Percentiles rank a stretch among this genome's conserved stretches.
Conservation (phyloP, 2,888 invertebrate species). For the Elmis aenea region DNA sequence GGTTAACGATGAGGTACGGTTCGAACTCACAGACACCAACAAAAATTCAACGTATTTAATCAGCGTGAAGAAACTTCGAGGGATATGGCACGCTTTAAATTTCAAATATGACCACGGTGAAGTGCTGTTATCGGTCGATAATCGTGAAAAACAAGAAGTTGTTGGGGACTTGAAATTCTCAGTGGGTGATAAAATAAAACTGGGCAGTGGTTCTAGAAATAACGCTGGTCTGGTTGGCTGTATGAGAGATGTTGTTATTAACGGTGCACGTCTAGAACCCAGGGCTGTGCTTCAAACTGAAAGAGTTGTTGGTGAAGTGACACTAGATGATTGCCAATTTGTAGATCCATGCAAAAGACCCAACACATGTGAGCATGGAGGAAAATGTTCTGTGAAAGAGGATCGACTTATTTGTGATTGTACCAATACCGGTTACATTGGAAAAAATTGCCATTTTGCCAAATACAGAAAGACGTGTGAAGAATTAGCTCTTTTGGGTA, state of each 20-base stretch:
- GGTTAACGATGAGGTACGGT: constrained; percentile 79
- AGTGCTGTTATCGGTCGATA: constrained; percentile 70
- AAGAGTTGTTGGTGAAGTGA: constrained; percentile 81
- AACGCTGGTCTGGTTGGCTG: constrained; percentile 84
- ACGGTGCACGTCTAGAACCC: constrained; percentile 75
- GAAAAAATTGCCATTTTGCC: constrained; percentile 92
- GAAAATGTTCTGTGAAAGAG: constrained; percentile 84
- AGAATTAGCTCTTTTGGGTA: constrained; percentile 75
- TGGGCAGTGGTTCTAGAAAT: constrained; percentile 73
- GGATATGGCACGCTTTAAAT: constrained; percentile 79
- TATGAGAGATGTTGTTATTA: constrained; percentile 82
- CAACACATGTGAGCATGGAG: constrained; percentile 89
- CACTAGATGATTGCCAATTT: constrained; percentile 83
- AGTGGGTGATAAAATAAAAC: constrained; percentile 48
- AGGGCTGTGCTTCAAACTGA: constrained; percentile 72
- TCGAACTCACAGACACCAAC: constrained; percentile 69
- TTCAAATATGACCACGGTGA: constrained; percentile 71
- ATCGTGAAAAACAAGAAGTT: constrained; percentile 61
- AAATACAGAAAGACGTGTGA: constrained; percentile 89
- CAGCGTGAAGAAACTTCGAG: constrained; percentile 74
- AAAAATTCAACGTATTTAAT: constrained; percentile 74
- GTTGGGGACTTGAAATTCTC: constrained; percentile 42
- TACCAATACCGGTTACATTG: constrained; percentile 83
- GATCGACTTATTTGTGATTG: constrained; percentile 87
- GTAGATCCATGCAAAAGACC: constrained; percentile 85